Conservation (phyloP, 2,113 vertebrate genomes). For the Lontra canadensis region DNA sequence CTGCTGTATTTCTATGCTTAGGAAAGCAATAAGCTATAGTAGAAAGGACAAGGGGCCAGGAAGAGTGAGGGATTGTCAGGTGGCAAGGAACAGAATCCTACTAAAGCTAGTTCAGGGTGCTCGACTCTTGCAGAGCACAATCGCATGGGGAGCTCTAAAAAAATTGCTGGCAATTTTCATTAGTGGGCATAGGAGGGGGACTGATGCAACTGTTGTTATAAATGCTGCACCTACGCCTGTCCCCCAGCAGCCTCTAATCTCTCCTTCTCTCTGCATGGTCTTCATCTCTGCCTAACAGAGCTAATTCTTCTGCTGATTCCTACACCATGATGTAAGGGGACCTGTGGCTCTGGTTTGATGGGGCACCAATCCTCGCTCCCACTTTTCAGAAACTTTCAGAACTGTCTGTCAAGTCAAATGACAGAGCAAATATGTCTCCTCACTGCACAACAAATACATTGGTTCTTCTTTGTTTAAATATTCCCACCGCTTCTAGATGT, state of each 20-base stretch:
- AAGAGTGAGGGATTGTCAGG: neutral
- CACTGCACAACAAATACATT: neutral
- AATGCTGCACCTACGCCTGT: neutral
- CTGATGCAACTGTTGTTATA: neutral
- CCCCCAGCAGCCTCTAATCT: neutral
- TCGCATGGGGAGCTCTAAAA: neutral
- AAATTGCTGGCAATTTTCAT: neutral
- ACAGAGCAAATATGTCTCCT: neutral
- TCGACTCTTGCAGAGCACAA: neutral
- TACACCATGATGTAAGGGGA: neutral
- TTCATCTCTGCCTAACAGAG: neutral
- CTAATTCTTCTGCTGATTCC: neutral
- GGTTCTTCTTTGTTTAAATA: neutral
- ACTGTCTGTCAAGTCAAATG: neutral
- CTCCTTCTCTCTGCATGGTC: neutral
- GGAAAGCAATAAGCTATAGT: neutral
- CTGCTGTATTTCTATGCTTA: neutral
- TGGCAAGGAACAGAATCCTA: neutral
- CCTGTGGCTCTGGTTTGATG: neutral
- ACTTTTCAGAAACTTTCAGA: neutral
- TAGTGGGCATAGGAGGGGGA: neutral
- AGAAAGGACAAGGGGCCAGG: no score
- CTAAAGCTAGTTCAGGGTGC: neutral
- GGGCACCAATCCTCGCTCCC: neutral
- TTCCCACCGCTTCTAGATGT: neutral